Evolutionary conservation across 2,888 invertebrate genomes (phyloP), one percentile per base, ranked within the genome.

Genomic region (Lepas anatifera): DNA sequence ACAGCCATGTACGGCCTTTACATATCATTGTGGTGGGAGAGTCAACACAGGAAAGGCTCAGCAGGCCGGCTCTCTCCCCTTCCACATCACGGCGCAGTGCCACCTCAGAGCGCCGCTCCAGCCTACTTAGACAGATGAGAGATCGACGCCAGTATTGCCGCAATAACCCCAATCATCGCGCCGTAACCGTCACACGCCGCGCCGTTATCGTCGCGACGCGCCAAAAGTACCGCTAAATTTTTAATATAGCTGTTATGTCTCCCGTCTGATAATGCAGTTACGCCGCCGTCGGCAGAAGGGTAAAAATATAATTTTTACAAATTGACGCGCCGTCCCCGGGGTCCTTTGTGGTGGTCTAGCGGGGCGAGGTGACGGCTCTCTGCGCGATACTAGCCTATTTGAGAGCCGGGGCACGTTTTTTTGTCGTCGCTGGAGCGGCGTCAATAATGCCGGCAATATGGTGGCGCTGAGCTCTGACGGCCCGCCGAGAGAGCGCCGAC

Each of bases 261-360:
- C 25, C 58, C 22, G 11, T 11, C 13, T 32, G 32, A 22, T 58
- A 58, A 58, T 58, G 58, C 58, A 13, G 35, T 58, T 58, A 58
- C 35, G 32, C 22, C 16, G 22, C 11, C 16, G 32, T 2, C 58
- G 58, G 32, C 58, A 58, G 58, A 58, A 58, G 58, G 58, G 58
- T 58, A 58, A 58, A 58, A 58, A 58, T 58, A 58, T 58, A 58
- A 58, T 58, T 58, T 58, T 58, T 58, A 58, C 58, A 58, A 58
- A 58, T 58, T 58, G 58, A 35, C 58, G 35, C 25, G 58, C 7
- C 35, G 58, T 58, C 58, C 58, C 58, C 2, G 35, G 58, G 58
- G 58, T n/a, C 35, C 25, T 3, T 18, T 18, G 58, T 11, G 58
- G 58, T 22, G 32, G n/a, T n/a, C n/a, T n/a, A n/a, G n/a, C n/a